Conservation (phyloP, 2,888 invertebrate genomes). For the Andrena hattorfiana region DNA sequence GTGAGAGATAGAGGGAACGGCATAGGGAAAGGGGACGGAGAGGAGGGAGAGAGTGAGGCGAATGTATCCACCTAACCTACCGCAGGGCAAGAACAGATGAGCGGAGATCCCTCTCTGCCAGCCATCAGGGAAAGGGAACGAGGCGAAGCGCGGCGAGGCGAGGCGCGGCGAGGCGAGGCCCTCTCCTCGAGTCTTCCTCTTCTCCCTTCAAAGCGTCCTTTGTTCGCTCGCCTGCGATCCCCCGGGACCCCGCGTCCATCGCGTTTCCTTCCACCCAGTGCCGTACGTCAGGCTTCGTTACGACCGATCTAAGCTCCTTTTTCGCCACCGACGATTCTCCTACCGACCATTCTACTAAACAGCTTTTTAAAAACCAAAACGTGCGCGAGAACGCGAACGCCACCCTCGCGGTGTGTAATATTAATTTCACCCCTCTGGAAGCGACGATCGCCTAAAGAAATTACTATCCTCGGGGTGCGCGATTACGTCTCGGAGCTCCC, state of each 20-base stretch:
- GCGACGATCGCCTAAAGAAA: neutral
- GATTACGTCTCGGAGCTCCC: too few species aligned
- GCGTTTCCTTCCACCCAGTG: slow-evolving; percentile 70
- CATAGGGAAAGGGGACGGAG: too few species aligned
- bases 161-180: slow-evolving; percentile 41
- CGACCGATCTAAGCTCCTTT: slow-evolving; percentile 41
- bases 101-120: slow-evolving; percentile 75
- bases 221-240: slow-evolving; percentile 76
- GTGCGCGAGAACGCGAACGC: too few species aligned
- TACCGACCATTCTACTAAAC: neutral
- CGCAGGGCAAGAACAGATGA: slow-evolving; percentile 77
- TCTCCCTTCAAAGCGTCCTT: slow-evolving; percentile 79
- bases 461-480: too few species aligned
- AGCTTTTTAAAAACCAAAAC: neutral
- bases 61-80: slow-evolving; percentile 74
- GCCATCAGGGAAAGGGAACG: slow-evolving; percentile 72
- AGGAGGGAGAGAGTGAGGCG: slow-evolving; percentile 51
- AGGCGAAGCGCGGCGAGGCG: slow-evolving; percentile 51
- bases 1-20: slow-evolving; percentile 10
- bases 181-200: slow-evolving; percentile 72
- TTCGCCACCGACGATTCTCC: slow-evolving; percentile 32
- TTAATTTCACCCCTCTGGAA: neutral
- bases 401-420: neutral
- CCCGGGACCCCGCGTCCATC: slow-evolving; percentile 75
- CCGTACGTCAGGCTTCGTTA: slow-evolving; percentile 62